These are phyloP conservation scores for Mormyrus iriodes DNA, from an alignment of 2,113 vertebrate species.

Conservation along the genomic window DNA sequence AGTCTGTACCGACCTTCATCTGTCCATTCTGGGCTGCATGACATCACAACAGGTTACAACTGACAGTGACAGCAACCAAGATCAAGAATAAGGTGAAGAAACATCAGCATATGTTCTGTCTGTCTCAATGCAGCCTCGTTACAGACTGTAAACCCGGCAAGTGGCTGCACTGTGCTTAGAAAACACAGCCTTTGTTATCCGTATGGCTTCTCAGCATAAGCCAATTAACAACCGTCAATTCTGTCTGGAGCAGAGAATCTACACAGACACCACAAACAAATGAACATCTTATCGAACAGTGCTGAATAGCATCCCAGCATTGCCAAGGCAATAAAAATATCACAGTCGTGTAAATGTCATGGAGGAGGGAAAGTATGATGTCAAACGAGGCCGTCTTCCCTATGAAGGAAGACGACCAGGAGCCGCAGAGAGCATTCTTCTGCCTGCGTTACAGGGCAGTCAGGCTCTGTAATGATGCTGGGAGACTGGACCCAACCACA, in stretches of 20 bases:
- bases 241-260: neutral
- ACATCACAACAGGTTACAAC: neutral
- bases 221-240: conserved; percentile 41
- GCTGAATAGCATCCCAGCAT: conserved; percentile 34
- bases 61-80: neutral
- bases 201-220: conserved; percentile 24
- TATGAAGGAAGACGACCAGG: conserved; percentile 50
- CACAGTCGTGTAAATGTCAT: conserved; percentile 48
- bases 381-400: conserved; percentile 48
- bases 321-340: conserved; percentile 47
- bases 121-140: neutral
- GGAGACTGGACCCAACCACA: conserved; percentile 46
- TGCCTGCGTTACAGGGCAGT: conserved; percentile 40
- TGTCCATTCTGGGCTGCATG: neutral
- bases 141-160: neutral
- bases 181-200: neutral
- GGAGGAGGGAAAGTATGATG: conserved; percentile 54
- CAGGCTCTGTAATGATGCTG: conserved; percentile 43
- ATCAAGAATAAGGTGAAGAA: no score
- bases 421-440: conserved; percentile 46
- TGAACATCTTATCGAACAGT: conserved; percentile 49
- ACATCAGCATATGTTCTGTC: neutral
- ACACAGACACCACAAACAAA: conserved; percentile 36
- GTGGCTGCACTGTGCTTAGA: neutral
- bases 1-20: neutral